Evolutionary conservation across 2,888 invertebrate species (phyloP), one percentile per base, ranked within the genome.

Genomic region (Brenthis daphne): DNA sequence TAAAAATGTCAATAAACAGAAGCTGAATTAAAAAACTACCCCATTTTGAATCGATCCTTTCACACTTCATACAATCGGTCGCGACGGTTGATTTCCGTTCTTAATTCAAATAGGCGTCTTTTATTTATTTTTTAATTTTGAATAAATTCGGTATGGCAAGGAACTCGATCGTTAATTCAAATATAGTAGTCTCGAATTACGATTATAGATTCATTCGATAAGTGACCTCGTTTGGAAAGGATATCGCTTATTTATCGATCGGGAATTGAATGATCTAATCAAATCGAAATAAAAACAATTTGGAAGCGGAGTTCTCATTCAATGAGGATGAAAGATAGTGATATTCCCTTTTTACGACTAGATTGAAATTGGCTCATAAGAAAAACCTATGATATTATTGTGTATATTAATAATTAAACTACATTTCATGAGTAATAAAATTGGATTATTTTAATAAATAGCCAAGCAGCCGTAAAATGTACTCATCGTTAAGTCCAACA

Each of bases 81-180:
- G 81, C 84, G 92, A 89, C 92, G 90, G 90, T 89, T 91, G 88
- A 89, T 91, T 92, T 92, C 92, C 92, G 92, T 87, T 91, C 90
- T 86, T 86, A 86, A 90, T 88, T 91, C 88, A 87, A 88, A 90
- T 85, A 85, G 85, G 83, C 86, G 83, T 87, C 86, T 85, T 87
- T 85, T 85, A 83, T 85, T 87, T 85, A 85, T 82, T 61, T 85
- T 87, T 82, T 82, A 67, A 72, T 74, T 77, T 78, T 75, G 73
- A 77, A 75, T 74, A 76, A 73, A 72, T 70, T 75, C 75, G 73
- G 74, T 76, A 75, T 71, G 68, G 77, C 85, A 71, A 73, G 86
- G 85, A 86, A 86, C 85, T 85, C 82, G 83, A 90, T 90, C 89
- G 85, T 88, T 87, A 86, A 89, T 88, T 86, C 86, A 85, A 87